A percentile compares a stretch with the other conserved stretches of the same genome.
phyloP scores from a whole-genome alignment of 1,140 invertebrate genomes.

The Drosophila arizonae region DNA sequence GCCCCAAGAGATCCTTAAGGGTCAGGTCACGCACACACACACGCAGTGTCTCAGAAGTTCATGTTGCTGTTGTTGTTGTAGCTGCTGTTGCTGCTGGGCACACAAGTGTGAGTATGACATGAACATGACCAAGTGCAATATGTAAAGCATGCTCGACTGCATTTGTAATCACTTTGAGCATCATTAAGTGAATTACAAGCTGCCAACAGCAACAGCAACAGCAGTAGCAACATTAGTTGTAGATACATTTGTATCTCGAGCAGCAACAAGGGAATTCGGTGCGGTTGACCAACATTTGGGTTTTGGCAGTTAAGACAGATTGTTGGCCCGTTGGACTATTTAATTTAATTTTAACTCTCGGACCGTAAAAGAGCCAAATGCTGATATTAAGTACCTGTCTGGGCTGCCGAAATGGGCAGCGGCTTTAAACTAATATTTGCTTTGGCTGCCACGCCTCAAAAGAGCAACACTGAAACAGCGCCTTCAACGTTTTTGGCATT shows the following conservation, averaged over 20 bases:
- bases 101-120: constrained; percentile 32
- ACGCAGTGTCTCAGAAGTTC: background rate
- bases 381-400: constrained; percentile 26
- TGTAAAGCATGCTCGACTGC: constrained; percentile 53
- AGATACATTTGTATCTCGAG: constrained; percentile 52
- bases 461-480: constrained; percentile 57
- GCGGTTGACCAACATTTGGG: constrained; percentile 17
- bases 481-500: constrained; percentile 73
- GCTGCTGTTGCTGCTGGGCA: constrained; percentile 5
- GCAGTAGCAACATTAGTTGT: constrained; percentile 38
- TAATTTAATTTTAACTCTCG: constrained; percentile 41
- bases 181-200: constrained; percentile 57
- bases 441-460: constrained; percentile 47
- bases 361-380: constrained; percentile 36
- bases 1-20: constrained; percentile 25
- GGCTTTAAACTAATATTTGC: constrained; percentile 67
- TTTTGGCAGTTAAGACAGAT: background rate
- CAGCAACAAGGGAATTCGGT: background rate
- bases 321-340: constrained; percentile 24
- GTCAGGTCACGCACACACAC: constrained; percentile 57
- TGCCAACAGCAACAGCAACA: constrained; percentile 49
- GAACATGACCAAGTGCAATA: constrained; percentile 46
- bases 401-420: background rate
- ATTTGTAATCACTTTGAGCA: constrained; percentile 59
- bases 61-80: constrained; percentile 10